These are phyloP conservation scores for Zaprionus taronus DNA, from an alignment of 1,140 invertebrate species.

Conservation along the genomic window DNA sequence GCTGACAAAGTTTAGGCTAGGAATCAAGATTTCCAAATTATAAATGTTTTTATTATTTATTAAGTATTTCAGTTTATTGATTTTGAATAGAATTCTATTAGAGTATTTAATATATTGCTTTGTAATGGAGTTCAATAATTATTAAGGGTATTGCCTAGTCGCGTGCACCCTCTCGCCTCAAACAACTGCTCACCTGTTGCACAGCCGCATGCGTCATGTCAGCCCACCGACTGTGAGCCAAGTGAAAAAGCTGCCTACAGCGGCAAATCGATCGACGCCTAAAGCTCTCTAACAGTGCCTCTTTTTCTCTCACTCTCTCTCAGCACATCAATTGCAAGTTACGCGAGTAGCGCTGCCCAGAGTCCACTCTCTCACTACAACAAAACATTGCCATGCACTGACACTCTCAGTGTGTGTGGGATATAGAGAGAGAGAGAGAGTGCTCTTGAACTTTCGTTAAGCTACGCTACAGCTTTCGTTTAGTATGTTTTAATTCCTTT, in stretches of 20 bases:
- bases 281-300: not conserved
- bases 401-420: not conserved
- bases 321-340: too few relatives aligned
- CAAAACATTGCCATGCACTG: not conserved
- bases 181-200: not conserved
- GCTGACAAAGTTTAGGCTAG: not conserved
- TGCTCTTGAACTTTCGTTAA: not conserved
- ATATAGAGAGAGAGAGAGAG: not conserved
- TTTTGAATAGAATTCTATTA: not conserved
- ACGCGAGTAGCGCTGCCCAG: not conserved
- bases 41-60: not conserved
- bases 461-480: constrained; percentile 24
- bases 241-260: constrained; percentile 1
- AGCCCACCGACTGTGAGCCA: not conserved
- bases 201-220: constrained; percentile 1
- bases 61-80: not conserved
- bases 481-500: not conserved
- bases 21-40: not conserved
- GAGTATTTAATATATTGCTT: not conserved
- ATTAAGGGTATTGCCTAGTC: not conserved
- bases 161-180: not conserved
- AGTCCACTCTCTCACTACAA: not conserved
- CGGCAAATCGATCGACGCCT: constrained; percentile 13
- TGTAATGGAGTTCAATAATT: not conserved
- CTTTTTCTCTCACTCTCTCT: not conserved